Evolutionary conservation across 2,888 invertebrate genomes (phyloP), one percentile per base, ranked within the genome.

Genomic region (Scelioninae gen. 2): DNA sequence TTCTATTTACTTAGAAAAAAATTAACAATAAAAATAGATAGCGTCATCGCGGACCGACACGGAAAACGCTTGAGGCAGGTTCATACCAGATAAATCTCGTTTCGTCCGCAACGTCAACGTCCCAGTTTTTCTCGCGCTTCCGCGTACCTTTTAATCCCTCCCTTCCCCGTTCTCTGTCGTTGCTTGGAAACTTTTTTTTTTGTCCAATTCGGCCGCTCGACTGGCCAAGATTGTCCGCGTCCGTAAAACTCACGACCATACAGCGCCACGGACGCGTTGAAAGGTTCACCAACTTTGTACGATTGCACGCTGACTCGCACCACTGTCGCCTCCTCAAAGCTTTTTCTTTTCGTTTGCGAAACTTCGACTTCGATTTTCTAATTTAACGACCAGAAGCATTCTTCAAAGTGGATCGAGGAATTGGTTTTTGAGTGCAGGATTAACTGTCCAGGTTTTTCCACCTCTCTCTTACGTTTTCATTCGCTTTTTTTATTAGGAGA

Each of bases 21-120:
- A 25, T n/a, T 37, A 4, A 37, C 15, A 13, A 37, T 22, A 15
- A 6, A 39, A 53, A 53, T 25, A 39, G n/a, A 28, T 22, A 48
- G 18, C 39, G 48, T 53, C 13, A 35, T 48, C 61, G 80, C 76
- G 10, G 77, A 75, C 75, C 78, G 79, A 80, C 78, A 81, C 80
- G 81, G 77, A 80, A 78, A 82, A 81, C 76, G 79, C 79, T 80
- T 77, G 69, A 70, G 73, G 64, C 81, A 57, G 70, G 82, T 83
- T 84, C 76, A 80, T 83, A 84, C 83, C 81, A 82, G 84, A 82
- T 83, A 81, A 67, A 67, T 53, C 50, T 58, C 35, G 57, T 50
- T 57, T 50, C 19, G 48, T 35, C 37, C 10, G 41, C 33, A 50
- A 43, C 50, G 28, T 41, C 31, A 18, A 31, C 28, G 37, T 45